A percentile compares a stretch with the other conserved stretches of the same genome.
phyloP scores from a whole-genome alignment of 2,113 vertebrate genomes.

The Xenus cinereus region DNA sequence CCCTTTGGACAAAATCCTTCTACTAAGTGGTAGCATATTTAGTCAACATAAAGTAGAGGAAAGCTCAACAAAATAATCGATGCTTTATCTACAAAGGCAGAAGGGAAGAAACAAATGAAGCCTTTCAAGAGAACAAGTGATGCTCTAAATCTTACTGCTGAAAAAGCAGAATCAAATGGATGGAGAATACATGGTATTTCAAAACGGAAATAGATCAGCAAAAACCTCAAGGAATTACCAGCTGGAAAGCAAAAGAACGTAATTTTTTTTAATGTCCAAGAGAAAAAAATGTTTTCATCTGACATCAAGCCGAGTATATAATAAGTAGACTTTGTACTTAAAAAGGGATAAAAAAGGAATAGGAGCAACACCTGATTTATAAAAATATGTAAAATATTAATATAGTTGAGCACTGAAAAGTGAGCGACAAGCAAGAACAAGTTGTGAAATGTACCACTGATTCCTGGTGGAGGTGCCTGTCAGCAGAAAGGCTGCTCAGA shows the following conservation, averaged over 20 bases:
- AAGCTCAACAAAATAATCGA: background rate
- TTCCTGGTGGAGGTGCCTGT: background rate
- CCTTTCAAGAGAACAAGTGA: background rate
- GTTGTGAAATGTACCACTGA: background rate
- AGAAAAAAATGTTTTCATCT: background rate
- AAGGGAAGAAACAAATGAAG: background rate
- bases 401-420: background rate
- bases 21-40: background rate
- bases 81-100: background rate
- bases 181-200: background rate
- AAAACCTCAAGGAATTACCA: background rate
- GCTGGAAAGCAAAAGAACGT: background rate
- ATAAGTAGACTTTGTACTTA: background rate
- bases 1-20: conserved; percentile 20
- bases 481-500: background rate
- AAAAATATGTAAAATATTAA: background rate
- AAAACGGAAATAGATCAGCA: background rate
- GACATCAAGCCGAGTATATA: background rate
- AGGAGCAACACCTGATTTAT: background rate
- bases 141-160: background rate
- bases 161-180: background rate
- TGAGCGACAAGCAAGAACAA: fast-evolving
- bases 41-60: background rate
- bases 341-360: background rate
- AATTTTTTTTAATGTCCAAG: background rate